Percentiles rank a stretch among this genome's conserved stretches.
Evolutionary conservation across 2,797 vertebrate genomes (phyloP).

Genomic region (Nyctalus aviator): DNA sequence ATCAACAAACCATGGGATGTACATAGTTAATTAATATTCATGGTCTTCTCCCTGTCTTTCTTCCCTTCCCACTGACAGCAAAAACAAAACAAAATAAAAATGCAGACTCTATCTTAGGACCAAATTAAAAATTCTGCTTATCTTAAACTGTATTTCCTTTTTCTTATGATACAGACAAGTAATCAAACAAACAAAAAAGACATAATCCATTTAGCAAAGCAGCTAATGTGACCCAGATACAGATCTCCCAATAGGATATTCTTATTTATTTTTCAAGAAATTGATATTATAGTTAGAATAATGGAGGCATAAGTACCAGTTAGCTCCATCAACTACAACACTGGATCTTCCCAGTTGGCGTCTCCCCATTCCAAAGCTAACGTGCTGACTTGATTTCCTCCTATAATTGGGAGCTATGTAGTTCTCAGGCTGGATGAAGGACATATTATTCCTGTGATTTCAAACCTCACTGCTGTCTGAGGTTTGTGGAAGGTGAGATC

Average conservation of each 20-base stretch:
- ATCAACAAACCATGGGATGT: background rate
- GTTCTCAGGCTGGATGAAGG: background rate
- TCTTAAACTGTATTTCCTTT: background rate
- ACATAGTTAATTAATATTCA: background rate
- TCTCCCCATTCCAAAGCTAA: background rate
- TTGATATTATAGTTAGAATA: background rate
- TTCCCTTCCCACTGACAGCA: background rate
- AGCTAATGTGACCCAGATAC: background rate
- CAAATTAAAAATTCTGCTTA: background rate
- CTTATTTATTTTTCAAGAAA: background rate
- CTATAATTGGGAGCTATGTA: background rate
- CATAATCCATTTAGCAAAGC: background rate
- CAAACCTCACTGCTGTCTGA: too few species aligned
- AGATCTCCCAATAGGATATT: background rate
- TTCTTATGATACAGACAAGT: background rate
- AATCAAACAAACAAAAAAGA: background rate
- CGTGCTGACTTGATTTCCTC: background rate
- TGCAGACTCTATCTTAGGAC: background rate
- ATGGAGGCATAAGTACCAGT: background rate
- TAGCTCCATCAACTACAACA: background rate
- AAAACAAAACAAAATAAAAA: conserved; percentile 16
- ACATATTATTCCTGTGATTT: background rate
- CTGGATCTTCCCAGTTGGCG: background rate
- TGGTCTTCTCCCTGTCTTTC: background rate
- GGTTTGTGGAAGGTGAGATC: background rate